Conservation (phyloP, 2,797 vertebrate genomes). For the Semotilus atromaculatus region DNA sequence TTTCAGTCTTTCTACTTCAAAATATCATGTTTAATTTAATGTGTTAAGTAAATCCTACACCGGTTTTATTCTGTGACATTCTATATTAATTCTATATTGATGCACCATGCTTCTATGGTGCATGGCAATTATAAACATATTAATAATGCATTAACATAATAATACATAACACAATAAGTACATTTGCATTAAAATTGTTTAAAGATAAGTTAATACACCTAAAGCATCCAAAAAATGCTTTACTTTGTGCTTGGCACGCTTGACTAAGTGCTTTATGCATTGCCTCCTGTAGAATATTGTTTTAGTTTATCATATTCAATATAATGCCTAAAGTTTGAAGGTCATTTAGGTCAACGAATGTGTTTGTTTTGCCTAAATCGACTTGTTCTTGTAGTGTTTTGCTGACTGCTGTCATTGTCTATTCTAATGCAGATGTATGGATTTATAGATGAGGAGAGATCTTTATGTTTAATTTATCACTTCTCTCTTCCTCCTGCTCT, state of each 20-base stretch:
- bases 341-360: background rate
- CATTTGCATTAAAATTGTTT: background rate
- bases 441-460: slow-evolving; percentile 34
- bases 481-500: slow-evolving; percentile 19
- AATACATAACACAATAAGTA: background rate
- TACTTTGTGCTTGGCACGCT: background rate
- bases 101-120: background rate
- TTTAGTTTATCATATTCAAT: background rate
- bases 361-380: background rate
- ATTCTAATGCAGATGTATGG: slow-evolving; percentile 33
- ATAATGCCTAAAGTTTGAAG: background rate
- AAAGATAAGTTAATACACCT: background rate
- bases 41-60: background rate
- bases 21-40: background rate
- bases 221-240: background rate
- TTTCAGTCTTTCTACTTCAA: background rate
- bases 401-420: slow-evolving; percentile 13
- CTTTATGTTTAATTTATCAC: slow-evolving; percentile 54
- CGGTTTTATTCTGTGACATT: background rate
- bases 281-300: background rate
- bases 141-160: background rate
- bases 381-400: background rate
- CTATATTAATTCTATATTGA: background rate
- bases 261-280: background rate
- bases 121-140: background rate